A percentile compares a stretch with the other conserved stretches of the same genome.
Conservation (phyloP, 1,140 invertebrate species). For the Pantala flavescens region DNA sequence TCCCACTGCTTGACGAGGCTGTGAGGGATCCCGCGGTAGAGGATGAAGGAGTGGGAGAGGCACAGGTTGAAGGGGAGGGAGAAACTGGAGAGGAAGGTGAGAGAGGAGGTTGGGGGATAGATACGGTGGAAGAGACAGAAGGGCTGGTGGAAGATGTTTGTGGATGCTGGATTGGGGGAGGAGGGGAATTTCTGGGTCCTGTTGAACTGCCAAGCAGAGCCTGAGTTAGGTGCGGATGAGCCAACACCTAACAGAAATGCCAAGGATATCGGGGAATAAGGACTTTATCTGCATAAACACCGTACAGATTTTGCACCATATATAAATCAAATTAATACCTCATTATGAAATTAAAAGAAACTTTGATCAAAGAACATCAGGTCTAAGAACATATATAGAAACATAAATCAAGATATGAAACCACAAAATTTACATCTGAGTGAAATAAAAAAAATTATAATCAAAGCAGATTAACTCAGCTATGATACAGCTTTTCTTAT, state of each 20-base stretch:
- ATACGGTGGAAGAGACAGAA: conserved; percentile 2
- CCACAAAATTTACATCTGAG: too few relatives aligned
- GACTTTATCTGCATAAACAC: neutral
- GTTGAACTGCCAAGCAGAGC: conserved; percentile 43
- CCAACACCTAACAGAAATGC: conserved; percentile 37
- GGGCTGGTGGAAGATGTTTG: conserved; percentile 17
- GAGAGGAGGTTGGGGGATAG: neutral
- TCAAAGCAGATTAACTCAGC: too few relatives aligned
- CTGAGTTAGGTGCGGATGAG: conserved; percentile 51
- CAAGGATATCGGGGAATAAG: neutral
- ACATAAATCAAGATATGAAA: too few relatives aligned
- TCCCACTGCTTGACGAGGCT: neutral
- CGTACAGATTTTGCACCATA: too few relatives aligned
- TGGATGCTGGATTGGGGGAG: conserved; percentile 15
- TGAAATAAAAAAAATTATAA: too few relatives aligned
- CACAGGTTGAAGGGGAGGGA: conserved; percentile 21
- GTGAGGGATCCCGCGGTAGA: conserved; percentile 31
- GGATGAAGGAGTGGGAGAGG: conserved; percentile 30
- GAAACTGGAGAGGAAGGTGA: neutral
- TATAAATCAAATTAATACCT: too few relatives aligned
- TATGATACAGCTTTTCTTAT: too few relatives aligned
- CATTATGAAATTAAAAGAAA: too few relatives aligned
- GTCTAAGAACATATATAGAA: too few relatives aligned
- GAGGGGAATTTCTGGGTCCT: conserved; percentile 30
- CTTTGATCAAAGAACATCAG: too few relatives aligned